Base-by-base conservation (phyloP, 2,888 invertebrate genomes). In the Argyresthia goedartella region DNA sequence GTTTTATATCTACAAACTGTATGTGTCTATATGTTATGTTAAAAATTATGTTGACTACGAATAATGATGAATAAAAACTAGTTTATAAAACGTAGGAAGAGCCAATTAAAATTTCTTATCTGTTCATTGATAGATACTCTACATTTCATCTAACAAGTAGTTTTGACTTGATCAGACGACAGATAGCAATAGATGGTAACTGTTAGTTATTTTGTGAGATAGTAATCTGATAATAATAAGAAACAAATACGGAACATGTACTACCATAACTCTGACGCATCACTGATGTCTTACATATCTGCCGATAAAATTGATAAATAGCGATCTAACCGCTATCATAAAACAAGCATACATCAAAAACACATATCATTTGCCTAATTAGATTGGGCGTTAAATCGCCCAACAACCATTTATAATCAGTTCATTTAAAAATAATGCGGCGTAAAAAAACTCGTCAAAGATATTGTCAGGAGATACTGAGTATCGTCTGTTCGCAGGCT, bases 341-440 rank as follows among this genome's bases (percentile, higher is more conserved):
- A 64, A 65, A 62, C 60, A 60, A 73, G 74, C 69, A 71, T 67
- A 60, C 66, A 59, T 65, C 71, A 67, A 82, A 84, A 84, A 81
- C 81, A 84, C 85, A 86, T 86, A 86, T 85, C 84, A 82, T 85
- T 85, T 85, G 73, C 82, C 78, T 86, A 86, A 86, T 86, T 82
- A 84, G 81, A 85, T 85, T 84, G 86, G 82, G 86, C 86, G 86
- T 84, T 82, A 86, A 86, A 86, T 86, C 82, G 84, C 81, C 77
- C 81, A 84, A 84, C 84, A 78, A 76, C 77, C 84, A 82, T 85
- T 81, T 82, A 86, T 84, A 85, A 85, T 84, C 84, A 78, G 85
- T 84, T 81, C 82, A 81, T 82, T 81, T 81, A 79, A 84, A 82
- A 85, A 86, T 86, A 85, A 85, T 79, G 76, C 78, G 64, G 76